Conservation (phyloP, 2,888 invertebrate species). For the Rhagophthalmus giganteus region DNA sequence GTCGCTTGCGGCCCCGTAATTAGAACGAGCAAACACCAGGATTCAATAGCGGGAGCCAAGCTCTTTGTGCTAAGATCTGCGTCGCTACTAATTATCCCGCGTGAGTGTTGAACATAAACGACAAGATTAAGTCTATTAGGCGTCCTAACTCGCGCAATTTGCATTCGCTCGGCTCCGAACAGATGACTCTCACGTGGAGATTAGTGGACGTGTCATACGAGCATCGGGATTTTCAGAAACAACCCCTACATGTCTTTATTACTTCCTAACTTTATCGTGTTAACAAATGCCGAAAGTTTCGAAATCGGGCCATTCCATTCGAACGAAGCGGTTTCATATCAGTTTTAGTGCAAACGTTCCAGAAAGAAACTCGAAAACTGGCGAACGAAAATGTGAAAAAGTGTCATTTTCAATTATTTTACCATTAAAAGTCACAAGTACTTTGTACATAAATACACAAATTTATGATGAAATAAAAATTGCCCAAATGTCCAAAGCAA, state of each 20-base stretch:
- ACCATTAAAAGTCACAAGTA: too few species aligned
- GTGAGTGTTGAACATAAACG: constrained; percentile 57
- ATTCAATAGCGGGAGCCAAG: constrained; percentile 50
- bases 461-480: too few species aligned
- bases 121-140: constrained; percentile 58
- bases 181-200: constrained; percentile 41
- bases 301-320: background rate
- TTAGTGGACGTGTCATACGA: constrained; percentile 40
- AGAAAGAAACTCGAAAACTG: too few species aligned
- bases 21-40: constrained; percentile 54
- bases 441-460: too few species aligned
- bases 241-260: constrained; percentile 40
- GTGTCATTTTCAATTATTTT: too few species aligned
- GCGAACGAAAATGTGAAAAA: too few species aligned
- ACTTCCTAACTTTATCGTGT: constrained; percentile 34
- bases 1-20: constrained; percentile 56
- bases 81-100: constrained; percentile 55
- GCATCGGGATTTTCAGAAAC: constrained; percentile 39
- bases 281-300: constrained; percentile 4
- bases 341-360: too few species aligned
- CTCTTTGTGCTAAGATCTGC: constrained; percentile 50
- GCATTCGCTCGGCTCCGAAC: constrained; percentile 48
- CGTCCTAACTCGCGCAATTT: constrained; percentile 56
- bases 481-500: too few species aligned
- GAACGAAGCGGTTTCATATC: too few species aligned